Evolutionary conservation across 2,797 vertebrate species (phyloP), one percentile per base, ranked within the genome.

Genomic region (Ispidina lecontei): DNA sequence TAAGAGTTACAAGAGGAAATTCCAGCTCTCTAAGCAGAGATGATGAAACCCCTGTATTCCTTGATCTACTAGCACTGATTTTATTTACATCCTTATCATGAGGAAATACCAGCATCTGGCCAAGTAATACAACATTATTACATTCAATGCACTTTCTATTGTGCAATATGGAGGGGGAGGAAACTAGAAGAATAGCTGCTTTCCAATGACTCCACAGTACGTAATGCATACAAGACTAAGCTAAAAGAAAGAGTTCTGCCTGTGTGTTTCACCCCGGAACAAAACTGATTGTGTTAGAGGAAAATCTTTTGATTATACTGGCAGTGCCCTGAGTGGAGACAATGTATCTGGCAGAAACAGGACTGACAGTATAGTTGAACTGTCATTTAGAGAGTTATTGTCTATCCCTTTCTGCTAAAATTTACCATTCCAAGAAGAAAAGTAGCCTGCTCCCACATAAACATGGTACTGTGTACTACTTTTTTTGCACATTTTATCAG

Each of bases 1-100:
- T 0, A 8, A 15, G 4, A 33, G 15, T 10, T 55, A 16, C 0
- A 1, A 33, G n/a, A 43, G n/a, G 23, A 19, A 55, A 62, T 44
- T 44, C 37, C 70, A 65, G 37, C 43, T 80, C 29, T 71, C 33
- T 23, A 44, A 35, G 60, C 16, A 73, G n/a, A 64, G 1, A 2
- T 49, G 29, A 6, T 2, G 4, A 72, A 83, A 18, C 23, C 29
- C 28, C 64, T 69, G 12, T 62, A 41, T 69, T 56, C 65, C 65
- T 58, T 46, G 6, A 28, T 25, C 76, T 22, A 26, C 21, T 43
- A 28, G 44, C 3, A 12, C 11, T 55, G 29, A 51, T 51, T 87
- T 84, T 55, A 56, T 44, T 62, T 23, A 29, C 14, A 39, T 39
- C 43, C 20, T 65, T 73, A 20, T 52, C n/a, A 6, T 8, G 10